These are phyloP conservation scores for Drosophila aff. DNA, from an alignment of 1,140 invertebrate genomes.

Conservation along the genomic window DNA sequence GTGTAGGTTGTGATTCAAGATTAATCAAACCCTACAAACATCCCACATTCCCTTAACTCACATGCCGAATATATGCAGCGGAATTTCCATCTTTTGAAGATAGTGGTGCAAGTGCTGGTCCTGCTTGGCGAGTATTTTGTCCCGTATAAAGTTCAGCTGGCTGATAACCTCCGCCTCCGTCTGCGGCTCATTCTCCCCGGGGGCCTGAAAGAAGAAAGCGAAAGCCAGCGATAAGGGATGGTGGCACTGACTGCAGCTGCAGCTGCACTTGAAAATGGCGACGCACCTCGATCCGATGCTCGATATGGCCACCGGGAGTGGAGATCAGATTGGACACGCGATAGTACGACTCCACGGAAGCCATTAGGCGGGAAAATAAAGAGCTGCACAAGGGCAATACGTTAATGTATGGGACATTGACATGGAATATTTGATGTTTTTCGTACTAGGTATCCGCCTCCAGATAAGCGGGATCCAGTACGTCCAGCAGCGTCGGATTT, in stretches of 20 bases:
- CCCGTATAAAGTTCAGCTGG: slow-evolving; percentile 90
- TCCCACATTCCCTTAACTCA: slow-evolving; percentile 85
- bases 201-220: slow-evolving; percentile 36
- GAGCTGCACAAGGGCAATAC: slow-evolving; percentile 85
- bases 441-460: slow-evolving; percentile 92
- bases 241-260: slow-evolving; percentile 1
- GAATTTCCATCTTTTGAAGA: slow-evolving; percentile 89
- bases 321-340: slow-evolving; percentile 86
- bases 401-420: neutral
- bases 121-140: slow-evolving; percentile 88
- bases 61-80: slow-evolving; percentile 93
- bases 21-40: neutral
- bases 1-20: slow-evolving; percentile 17
- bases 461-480: slow-evolving; percentile 88
- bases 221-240: slow-evolving; percentile 25
- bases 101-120: slow-evolving; percentile 89
- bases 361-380: slow-evolving; percentile 91
- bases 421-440: neutral
- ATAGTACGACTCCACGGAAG: slow-evolving; percentile 90
- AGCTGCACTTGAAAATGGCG: slow-evolving; percentile 11
- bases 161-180: slow-evolving; percentile 88
- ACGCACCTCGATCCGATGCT: slow-evolving; percentile 43
- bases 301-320: slow-evolving; percentile 85
- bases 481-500: slow-evolving; percentile 86
- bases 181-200: slow-evolving; percentile 44